These are phyloP conservation scores for Ceuthmochares aereus DNA, from an alignment of 2,113 vertebrate species.

Conservation along the genomic window DNA sequence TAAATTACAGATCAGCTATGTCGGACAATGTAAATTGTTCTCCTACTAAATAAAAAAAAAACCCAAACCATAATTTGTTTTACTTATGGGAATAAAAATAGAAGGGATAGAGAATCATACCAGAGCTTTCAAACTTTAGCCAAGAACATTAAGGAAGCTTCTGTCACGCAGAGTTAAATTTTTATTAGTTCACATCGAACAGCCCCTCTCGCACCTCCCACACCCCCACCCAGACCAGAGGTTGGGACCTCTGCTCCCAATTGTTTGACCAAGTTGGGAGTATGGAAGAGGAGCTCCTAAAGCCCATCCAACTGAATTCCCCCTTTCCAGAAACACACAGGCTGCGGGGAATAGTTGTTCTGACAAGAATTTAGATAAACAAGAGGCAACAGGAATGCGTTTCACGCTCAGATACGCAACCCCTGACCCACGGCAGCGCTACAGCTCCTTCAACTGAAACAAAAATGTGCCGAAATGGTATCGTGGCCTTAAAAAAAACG, in stretches of 20 bases:
- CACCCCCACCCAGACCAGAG: not conserved
- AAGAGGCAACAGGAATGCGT: no score
- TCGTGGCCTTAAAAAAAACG: not conserved
- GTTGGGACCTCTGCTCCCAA: not conserved
- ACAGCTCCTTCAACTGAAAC: not conserved
- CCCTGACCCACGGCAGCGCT: not conserved
- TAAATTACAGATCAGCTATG: not conserved
- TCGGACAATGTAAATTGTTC: not conserved
- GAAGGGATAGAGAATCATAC: fast-evolving
- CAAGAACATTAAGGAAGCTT: not conserved
- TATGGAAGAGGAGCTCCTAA: not conserved
- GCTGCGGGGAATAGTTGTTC: not conserved
- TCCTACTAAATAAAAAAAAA: not conserved
- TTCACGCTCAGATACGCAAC: not conserved
- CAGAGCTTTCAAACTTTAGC: not conserved
- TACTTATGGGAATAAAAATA: not conserved
- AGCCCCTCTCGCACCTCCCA: not conserved
- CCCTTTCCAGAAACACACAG: not conserved
- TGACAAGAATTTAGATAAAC: not conserved
- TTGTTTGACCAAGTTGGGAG: not conserved
- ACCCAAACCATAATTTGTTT: no score
- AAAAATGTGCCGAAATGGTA: not conserved
- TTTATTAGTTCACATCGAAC: not conserved
- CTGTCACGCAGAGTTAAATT: not conserved
- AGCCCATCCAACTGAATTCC: not conserved